Conservation (phyloP, 2,888 invertebrate species). For the Cephus runcator region DNA sequence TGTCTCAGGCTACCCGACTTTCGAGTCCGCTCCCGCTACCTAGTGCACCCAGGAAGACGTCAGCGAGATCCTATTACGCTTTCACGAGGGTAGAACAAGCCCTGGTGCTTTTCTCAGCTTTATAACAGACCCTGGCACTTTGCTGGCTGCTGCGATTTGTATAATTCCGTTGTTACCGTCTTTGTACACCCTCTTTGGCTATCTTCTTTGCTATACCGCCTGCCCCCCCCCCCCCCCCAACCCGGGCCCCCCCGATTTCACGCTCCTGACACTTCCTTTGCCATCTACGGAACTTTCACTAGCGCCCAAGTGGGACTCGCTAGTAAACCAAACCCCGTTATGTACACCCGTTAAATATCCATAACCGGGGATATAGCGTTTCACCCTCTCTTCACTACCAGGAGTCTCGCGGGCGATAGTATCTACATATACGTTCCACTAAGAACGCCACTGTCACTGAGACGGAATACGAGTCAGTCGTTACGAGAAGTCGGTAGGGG, state of each 20-base stretch:
- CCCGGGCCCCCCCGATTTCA: neutral
- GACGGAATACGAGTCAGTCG: neutral
- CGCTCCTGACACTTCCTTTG: neutral
- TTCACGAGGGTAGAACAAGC: neutral
- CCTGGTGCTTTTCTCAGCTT: neutral
- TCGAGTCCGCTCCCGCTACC: neutral
- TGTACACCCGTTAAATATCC: constrained; percentile 16
- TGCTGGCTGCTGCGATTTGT: constrained; percentile 15
- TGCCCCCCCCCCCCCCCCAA: fast-evolving
- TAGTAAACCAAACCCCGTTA: constrained; percentile 16
- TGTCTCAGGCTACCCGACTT: neutral
- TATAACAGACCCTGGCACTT: neutral
- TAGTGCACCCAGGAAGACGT: neutral
- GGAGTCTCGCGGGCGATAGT: neutral
- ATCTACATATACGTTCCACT: neutral
- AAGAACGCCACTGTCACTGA: neutral
- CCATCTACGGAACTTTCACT: neutral
- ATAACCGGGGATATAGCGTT: constrained; percentile 9
- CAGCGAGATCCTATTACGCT: neutral
- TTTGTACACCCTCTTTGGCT: neutral
- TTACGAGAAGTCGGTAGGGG: neutral
- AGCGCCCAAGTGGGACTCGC: neutral
- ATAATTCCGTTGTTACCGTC: constrained; percentile 18
- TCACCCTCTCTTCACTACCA: neutral
- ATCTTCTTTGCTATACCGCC: neutral